A percentile compares a stretch with the other conserved stretches of the same genome.
Conservation (phyloP, 2,888 invertebrate genomes). For the Drosophila birchii region DNA sequence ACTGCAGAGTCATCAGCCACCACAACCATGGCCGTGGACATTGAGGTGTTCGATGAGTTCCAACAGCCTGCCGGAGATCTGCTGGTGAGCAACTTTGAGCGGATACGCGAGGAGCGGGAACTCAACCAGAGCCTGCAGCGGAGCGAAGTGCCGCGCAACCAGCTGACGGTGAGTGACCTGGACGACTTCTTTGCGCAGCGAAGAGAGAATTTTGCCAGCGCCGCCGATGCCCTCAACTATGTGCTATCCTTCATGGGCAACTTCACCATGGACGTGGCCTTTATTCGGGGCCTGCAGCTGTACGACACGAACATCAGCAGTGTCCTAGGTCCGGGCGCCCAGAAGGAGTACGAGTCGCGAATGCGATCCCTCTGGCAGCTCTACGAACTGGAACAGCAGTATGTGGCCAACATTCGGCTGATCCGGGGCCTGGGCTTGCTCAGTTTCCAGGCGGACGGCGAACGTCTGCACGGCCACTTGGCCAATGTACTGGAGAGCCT, state of each 20-base stretch:
- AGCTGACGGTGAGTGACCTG: constrained; percentile 77
- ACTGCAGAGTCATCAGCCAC: not conserved
- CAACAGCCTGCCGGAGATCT: constrained; percentile 78
- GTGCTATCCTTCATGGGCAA: constrained; percentile 74
- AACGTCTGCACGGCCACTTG: constrained; percentile 50
- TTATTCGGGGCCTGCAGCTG: constrained; percentile 73
- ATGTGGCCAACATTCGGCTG: constrained; percentile 67
- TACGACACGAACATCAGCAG: constrained; percentile 66
- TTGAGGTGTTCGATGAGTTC: constrained; percentile 81
- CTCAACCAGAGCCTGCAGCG: constrained; percentile 40
- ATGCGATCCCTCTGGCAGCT: constrained; percentile 80
- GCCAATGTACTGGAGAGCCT: constrained; percentile 49
- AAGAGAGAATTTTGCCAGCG: constrained; percentile 58
- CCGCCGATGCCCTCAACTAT: constrained; percentile 60
- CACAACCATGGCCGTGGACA: constrained; percentile 74
- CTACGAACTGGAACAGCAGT: constrained; percentile 77
- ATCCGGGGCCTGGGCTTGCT: constrained; percentile 66
- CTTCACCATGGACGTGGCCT: constrained; percentile 75
- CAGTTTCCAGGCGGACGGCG: constrained; percentile 56
- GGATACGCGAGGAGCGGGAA: constrained; percentile 72
- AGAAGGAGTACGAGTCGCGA: constrained; percentile 75
- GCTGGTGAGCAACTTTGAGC: constrained; percentile 78
- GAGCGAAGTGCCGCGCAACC: constrained; percentile 51
- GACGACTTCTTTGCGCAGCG: constrained; percentile 67
- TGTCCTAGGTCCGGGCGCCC: constrained; percentile 61